Base-by-base conservation (phyloP, 2,888 invertebrate species). In the Caenorhabditis macrosperma region DNA sequence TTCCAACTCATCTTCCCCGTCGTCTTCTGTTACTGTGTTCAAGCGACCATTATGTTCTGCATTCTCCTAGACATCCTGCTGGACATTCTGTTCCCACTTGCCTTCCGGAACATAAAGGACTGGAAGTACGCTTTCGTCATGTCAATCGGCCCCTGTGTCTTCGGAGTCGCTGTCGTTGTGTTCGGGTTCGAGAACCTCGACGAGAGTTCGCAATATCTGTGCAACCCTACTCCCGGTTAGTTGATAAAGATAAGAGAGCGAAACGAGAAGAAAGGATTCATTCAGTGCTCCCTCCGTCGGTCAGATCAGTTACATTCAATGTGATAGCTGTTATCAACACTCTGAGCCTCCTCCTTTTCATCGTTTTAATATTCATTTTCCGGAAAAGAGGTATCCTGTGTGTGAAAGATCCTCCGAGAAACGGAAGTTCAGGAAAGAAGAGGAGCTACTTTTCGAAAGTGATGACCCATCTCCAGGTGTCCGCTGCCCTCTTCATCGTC, bases 11-110 rank as follows among this genome's bases (percentile, higher is more conserved):
- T 60, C 5, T 41, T 66, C n/a, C 48, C 52, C 6, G 33, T 4
- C 5, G 17, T 57, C 41, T 71, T 78, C 44, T 28, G 64, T 44
- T 78, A 61, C 59, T 72, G 63, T n/a, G 38, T 72, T 15, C 69
- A 76, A 20, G 54, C 68, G 1, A 50, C 57, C 9, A 72, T 72
- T 17, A 72, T 72, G 72, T 33, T 72, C 7, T 63, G 55, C 50
- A 72, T 72, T 10, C 57, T 72, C 4, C 35, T 64, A 1, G 72
- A 72, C 20, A 50, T 72, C 28, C 38, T 72, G 3, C 17, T 72
- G 6, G 28, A 48, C 5, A 48, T 64, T 3, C n/a, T 64, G n/a
- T n/a, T n/a, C n/a, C n/a, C n/a, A n/a, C n/a, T n/a, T n/a, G n/a
- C n/a, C 1, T 44, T 64, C 17, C 24, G 72, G 15, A 57, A 48